Conservation (phyloP, 2,888 invertebrate species). For the Drepana falcataria region DNA sequence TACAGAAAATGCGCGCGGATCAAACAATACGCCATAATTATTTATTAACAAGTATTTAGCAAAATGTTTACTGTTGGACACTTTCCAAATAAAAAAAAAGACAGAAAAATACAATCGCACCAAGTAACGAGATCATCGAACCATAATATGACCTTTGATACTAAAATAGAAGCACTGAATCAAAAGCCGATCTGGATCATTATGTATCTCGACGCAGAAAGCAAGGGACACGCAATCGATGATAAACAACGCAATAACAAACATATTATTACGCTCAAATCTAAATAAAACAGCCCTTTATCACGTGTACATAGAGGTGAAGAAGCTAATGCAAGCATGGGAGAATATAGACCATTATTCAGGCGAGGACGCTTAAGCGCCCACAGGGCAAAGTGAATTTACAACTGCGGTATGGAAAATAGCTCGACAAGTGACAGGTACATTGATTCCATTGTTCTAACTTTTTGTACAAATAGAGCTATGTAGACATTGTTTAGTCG, state of each 20-base stretch:
- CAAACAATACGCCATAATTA: neutral
- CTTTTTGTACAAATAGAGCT: constrained; percentile 21
- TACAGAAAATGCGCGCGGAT: neutral
- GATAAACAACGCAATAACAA: constrained; percentile 9
- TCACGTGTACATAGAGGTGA: neutral
- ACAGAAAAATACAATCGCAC: constrained; percentile 1
- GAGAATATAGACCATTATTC: constrained; percentile 3
- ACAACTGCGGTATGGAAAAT: constrained; percentile 7
- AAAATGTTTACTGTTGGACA: neutral
- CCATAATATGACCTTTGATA: constrained; percentile 20
- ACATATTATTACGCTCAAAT: neutral
- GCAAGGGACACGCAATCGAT: constrained; percentile 7
- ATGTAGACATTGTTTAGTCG: constrained; percentile 4
- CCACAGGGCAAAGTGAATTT: constrained; percentile 9
- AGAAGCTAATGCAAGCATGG: neutral
- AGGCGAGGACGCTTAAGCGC: constrained; percentile 5
- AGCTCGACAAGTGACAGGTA: constrained; percentile 33
- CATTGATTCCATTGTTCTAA: constrained; percentile 44
- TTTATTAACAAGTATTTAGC: neutral
- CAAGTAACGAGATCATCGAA: constrained; percentile 15
- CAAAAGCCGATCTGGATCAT: constrained; percentile 35
- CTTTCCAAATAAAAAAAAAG: neutral
- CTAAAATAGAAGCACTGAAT: constrained; percentile 36
- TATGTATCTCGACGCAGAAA: constrained; percentile 21
- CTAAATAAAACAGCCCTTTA: neutral